Evolutionary conservation across 2,113 vertebrate genomes (phyloP), one percentile per base, ranked within the genome.

Genomic region (Atlantisia rogersi): DNA sequence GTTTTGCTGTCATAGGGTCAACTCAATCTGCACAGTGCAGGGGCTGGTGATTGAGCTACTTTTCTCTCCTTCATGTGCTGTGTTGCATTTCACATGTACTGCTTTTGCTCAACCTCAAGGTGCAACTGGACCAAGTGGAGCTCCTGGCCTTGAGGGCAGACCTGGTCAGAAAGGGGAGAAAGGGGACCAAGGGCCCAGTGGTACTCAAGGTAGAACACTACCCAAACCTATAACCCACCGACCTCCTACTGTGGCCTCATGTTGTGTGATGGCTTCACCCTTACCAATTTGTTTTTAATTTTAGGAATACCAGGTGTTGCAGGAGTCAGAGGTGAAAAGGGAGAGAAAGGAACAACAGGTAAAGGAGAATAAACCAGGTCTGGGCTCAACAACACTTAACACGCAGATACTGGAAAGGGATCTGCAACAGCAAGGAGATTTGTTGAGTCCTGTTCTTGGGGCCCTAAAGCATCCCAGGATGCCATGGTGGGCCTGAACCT

Each of bases 161-260:
- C 32, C 91, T 53, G 98, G 98, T 53, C 68, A 93, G 90, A 98
- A 95, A 94, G 98, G 98, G n/a, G 94, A 97, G 25, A 95, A 96
- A 42, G 98, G 98, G 6, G 64, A n/a, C 1, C 4, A 3, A 1
- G 98, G 97, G 1, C 10, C 5, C 29, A 24, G 0, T 13, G 97
- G 97, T 1, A 69, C 8, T 60, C 58, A 24, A 97, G 98, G 98
- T 98, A 94, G 82, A 12, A 28, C 7, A 1, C 15, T 40, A 18
- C 7, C 31, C 20, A 40, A 22, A 44, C 9, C 67, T 42, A 2
- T n/a, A 40, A 17, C 20, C 52, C 31, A 20, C 0, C n/a, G 62
- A 15, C 62, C 17, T 81, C 17, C 58, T 97, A 2, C 71, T 26
- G 62, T 14, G 56, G 29, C 42, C 32, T 67, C 0, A 0, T 6